These are phyloP conservation scores for Mantis religiosa DNA, from an alignment of 2,888 invertebrate genomes.

Conservation along the genomic window DNA sequence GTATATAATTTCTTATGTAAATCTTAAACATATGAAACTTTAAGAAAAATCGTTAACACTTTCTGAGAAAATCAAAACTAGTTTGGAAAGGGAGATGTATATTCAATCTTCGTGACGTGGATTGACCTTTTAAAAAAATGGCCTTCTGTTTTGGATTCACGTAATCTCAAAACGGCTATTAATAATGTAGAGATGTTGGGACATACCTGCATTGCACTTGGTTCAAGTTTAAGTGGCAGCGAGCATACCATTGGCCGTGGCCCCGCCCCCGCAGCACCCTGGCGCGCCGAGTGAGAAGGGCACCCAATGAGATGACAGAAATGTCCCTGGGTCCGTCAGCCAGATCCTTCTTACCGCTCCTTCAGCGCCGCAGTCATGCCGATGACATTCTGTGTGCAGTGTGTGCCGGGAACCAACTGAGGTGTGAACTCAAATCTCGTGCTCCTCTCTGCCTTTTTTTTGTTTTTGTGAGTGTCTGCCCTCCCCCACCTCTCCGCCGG, in stretches of 20 bases:
- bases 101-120: too few species aligned
- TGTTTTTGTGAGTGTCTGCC: neutral
- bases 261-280: neutral
- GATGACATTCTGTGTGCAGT: neutral
- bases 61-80: too few species aligned
- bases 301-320: conserved; percentile 13
- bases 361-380: neutral
- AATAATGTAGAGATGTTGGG: too few species aligned
- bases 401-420: neutral
- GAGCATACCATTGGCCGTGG: neutral
- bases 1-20: too few species aligned
- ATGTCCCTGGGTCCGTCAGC: neutral
- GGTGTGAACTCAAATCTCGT: neutral
- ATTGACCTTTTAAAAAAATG: too few species aligned
- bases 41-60: too few species aligned
- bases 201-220: neutral
- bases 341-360: neutral
- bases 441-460: neutral
- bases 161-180: too few species aligned
- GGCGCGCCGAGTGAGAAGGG: neutral
- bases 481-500: neutral
- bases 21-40: too few species aligned
- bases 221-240: neutral
- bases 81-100: too few species aligned
- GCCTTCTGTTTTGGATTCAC: too few species aligned